Evolutionary conservation across 2,113 vertebrate species (phyloP), one percentile per base, ranked within the genome.

Genomic region (Orientallactaga bullata): DNA sequence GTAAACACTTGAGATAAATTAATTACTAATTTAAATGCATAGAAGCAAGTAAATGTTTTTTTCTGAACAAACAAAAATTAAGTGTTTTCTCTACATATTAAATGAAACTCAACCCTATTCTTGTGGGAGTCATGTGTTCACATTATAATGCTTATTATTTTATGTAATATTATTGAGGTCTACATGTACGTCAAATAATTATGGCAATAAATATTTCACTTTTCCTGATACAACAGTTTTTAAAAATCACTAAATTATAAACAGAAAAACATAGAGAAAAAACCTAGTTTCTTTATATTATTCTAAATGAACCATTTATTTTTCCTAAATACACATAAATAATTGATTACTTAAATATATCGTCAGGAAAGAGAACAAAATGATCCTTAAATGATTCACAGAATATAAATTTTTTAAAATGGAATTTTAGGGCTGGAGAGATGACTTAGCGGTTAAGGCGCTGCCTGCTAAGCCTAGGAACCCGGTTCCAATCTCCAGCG

Each of bases 291-390:
- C 35, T 65, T 61, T 68, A 72, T 12, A 4, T 1, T 1, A 32
- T 68, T 30, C 18, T 35, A 84, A 92, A 68, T 78, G 47, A 74
- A 78, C 65, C 37, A 83, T 32, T 82, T 72, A 26, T 30, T 85
- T 72, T 42, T 39, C 28, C 9, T 20, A 51, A 88, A 88, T 58
- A 10, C 51, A 96, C 78, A 87, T 32, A 42, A 66, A 85, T 61
- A 61, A 24, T 28, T 35, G 12, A 65, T 77, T 37, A 74, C 91
- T 88, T 61, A 74, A 83, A 76, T 60, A 80, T 42, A 17, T 1
- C 24, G 72, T 85, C 73, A 39, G 42, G 63, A 55, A 81, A 92
- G 74, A 91, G 65, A 85, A 82, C 32, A 88, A 39, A 85, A 77
- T 20, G 24, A n/a, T 58, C 65, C 47, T 68, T 42, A 37, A 90